Conservation (phyloP, 2,113 vertebrate genomes). For the Cyprinodon tularosa region DNA sequence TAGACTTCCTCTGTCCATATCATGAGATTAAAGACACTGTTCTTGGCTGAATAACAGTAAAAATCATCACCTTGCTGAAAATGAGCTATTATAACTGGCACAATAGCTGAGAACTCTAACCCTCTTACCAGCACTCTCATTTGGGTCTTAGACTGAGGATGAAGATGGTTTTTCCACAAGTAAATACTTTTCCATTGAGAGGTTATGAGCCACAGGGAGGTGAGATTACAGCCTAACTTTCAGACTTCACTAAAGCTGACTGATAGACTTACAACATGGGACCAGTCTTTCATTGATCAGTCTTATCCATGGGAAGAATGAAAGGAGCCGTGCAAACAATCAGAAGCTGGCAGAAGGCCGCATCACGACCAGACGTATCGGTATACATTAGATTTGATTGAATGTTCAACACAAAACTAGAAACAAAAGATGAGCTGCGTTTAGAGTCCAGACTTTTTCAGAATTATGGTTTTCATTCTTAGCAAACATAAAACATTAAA, state of each 20-base stretch:
- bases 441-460: no score
- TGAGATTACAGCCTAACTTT: slow-evolving; percentile 23
- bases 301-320: slow-evolving; percentile 14
- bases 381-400: no score
- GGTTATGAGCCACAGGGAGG: slow-evolving; percentile 2
- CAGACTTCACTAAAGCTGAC: slow-evolving; percentile 4
- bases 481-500: no score
- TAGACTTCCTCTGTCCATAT: background rate
- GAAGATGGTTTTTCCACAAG: slow-evolving; percentile 21
- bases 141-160: slow-evolving; percentile 20
- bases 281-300: slow-evolving; percentile 24
- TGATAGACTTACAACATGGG: slow-evolving; percentile 15
- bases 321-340: slow-evolving; percentile 4
- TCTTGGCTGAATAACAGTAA: slow-evolving; percentile 25
- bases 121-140: slow-evolving; percentile 49
- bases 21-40: slow-evolving; percentile 10
- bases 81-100: slow-evolving; percentile 33
- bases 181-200: slow-evolving; percentile 63
- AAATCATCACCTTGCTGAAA: slow-evolving; percentile 44
- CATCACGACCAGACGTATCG: no score
- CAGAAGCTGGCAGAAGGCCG: no score
- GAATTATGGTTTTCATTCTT: no score
- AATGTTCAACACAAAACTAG: no score
- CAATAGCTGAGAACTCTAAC: slow-evolving; percentile 34
- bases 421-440: no score